Conservation (phyloP, 1,140 invertebrate genomes). For the Polypedilum vanderplanki region DNA sequence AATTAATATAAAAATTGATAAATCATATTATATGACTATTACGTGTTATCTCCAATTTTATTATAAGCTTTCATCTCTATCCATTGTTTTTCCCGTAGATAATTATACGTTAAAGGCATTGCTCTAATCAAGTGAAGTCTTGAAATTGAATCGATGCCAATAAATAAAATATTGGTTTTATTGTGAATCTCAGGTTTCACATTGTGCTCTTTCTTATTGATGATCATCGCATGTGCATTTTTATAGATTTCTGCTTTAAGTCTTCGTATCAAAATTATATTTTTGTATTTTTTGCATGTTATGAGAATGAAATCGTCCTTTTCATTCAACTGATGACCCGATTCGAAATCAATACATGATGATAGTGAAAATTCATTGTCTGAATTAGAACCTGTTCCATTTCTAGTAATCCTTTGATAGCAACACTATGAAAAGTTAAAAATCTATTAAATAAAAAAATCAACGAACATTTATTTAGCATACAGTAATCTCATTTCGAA, state of each 20-base stretch:
- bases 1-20: too few relatives aligned
- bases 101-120: slow-evolving; percentile 53
- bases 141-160: slow-evolving; percentile 65
- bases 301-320: background rate
- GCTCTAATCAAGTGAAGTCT: slow-evolving; percentile 57
- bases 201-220: slow-evolving; percentile 32
- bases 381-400: slow-evolving; percentile 33
- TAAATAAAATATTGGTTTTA: slow-evolving; percentile 47
- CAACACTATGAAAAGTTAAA: slow-evolving; percentile 45
- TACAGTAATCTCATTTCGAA: slow-evolving; percentile 33
- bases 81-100: slow-evolving; percentile 39
- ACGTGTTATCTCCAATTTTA: slow-evolving; percentile 62
- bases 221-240: slow-evolving; percentile 39
- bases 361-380: slow-evolving; percentile 48
- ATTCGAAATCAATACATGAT: slow-evolving; percentile 29
- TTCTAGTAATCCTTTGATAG: slow-evolving; percentile 46
- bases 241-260: slow-evolving; percentile 36
- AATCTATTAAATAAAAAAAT: too few relatives aligned
- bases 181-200: slow-evolving; percentile 33
- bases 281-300: background rate
- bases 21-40: too few relatives aligned
- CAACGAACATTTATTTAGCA: background rate
- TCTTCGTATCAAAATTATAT: background rate
- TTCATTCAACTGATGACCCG: background rate
- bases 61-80: background rate